A percentile compares a stretch with the other conserved stretches of the same genome.
These are phyloP conservation scores for Saimiri boliviensis DNA, from an alignment of 2,113 vertebrate genomes.

Conservation along the genomic window DNA sequence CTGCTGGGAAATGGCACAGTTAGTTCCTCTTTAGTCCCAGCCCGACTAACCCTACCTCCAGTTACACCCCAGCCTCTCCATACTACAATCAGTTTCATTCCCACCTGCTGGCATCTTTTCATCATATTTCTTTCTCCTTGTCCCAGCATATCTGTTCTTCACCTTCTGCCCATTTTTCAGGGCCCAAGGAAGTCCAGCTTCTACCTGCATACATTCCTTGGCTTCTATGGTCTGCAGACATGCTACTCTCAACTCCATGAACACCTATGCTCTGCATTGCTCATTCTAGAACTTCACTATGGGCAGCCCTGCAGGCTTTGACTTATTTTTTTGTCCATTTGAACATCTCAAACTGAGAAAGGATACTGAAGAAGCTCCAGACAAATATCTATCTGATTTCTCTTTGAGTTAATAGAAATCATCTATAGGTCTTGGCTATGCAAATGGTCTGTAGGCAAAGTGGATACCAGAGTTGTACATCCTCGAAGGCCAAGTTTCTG, in stretches of 20 bases:
- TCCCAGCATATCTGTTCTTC: neutral
- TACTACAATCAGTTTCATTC: neutral
- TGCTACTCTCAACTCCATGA: neutral
- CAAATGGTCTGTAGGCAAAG: neutral
- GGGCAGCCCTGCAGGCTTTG: neutral
- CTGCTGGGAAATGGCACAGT: neutral
- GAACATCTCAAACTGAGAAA: neutral
- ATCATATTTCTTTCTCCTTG: neutral
- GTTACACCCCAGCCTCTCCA: no score
- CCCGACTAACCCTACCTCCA: neutral
- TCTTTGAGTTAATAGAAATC: neutral
- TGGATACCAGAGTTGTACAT: neutral
- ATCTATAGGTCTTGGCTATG: neutral
- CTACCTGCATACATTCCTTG: neutral
- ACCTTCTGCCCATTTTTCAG: neutral
- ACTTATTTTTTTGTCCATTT: neutral
- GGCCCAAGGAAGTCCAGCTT: neutral
- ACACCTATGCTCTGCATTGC: neutral
- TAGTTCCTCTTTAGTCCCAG: neutral
- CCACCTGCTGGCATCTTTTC: neutral
- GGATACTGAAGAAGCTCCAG: rapidly evolving
- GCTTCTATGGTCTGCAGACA: neutral
- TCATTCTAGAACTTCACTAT: neutral
- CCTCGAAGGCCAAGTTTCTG: neutral
- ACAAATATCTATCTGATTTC: neutral